Conservation (phyloP, 1,140 invertebrate genomes). For the Yoshiicerus persimilis region DNA sequence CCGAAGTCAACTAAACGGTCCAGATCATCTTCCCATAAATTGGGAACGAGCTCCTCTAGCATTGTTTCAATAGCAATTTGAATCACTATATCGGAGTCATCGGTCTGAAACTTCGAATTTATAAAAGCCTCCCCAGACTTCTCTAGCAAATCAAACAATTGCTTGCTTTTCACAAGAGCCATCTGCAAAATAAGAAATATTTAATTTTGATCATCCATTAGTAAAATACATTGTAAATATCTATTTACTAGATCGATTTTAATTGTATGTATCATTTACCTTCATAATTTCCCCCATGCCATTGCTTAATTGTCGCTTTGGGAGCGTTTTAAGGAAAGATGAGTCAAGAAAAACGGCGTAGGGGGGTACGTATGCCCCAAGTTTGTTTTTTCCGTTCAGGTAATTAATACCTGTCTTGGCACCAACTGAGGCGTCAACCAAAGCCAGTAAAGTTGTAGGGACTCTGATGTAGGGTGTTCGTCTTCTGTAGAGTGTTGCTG, state of each 20-base stretch:
- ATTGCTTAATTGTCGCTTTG: conserved; percentile 13
- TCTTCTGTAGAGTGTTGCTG: conserved; percentile 16
- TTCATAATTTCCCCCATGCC: conserved; percentile 27
- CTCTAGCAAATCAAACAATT: conserved; percentile 30
- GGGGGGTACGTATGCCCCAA: conserved; percentile 28
- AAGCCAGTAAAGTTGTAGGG: conserved; percentile 32
- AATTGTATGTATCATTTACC: background rate
- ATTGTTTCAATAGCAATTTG: conserved; percentile 20
- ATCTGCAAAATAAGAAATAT: background rate
- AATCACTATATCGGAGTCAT: background rate
- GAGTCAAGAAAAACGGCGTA: conserved; percentile 15
- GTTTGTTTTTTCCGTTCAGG: conserved; percentile 17
- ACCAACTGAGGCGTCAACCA: conserved; percentile 38
- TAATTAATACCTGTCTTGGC: conserved; percentile 52
- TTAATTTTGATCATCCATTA: background rate
- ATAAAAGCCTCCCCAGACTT: background rate
- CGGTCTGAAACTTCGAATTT: background rate
- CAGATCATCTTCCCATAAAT: conserved; percentile 37
- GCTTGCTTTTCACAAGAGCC: conserved; percentile 24
- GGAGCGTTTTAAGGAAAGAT: background rate
- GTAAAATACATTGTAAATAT: no score
- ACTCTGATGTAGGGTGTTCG: conserved; percentile 22
- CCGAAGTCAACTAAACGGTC: conserved; percentile 28
- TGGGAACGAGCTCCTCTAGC: conserved; percentile 29
- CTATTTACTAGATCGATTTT: no score